These are phyloP conservation scores for Danaus chrysippus DNA, from an alignment of 2,888 invertebrate genomes.

Conservation along the genomic window DNA sequence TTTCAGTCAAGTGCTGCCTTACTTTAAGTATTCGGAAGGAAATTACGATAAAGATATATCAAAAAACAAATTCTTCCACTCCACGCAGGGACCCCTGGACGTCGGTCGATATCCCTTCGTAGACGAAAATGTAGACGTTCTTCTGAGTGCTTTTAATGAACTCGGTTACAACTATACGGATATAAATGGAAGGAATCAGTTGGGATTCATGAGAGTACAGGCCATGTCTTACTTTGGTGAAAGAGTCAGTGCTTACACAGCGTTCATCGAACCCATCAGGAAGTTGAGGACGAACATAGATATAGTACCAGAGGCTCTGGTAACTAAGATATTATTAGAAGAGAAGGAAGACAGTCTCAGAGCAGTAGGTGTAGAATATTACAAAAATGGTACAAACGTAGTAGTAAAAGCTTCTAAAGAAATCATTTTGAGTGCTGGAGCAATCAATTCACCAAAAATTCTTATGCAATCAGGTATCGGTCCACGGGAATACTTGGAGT, in stretches of 20 bases:
- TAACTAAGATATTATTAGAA: slow-evolving; percentile 59
- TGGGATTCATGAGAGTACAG: slow-evolving; percentile 71
- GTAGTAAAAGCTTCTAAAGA: slow-evolving; percentile 55
- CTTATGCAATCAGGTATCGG: slow-evolving; percentile 72
- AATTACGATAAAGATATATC: slow-evolving; percentile 71
- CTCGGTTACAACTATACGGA: slow-evolving; percentile 70
- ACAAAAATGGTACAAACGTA: slow-evolving; percentile 64
- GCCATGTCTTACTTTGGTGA: slow-evolving; percentile 69
- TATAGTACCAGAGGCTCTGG: slow-evolving; percentile 62
- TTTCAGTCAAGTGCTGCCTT: slow-evolving; percentile 60
- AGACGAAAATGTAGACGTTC: slow-evolving; percentile 66
- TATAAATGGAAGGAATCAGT: slow-evolving; percentile 64
- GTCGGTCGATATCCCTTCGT: slow-evolving; percentile 67
- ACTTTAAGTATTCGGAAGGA: slow-evolving; percentile 72
- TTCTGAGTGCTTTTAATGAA: slow-evolving; percentile 66
- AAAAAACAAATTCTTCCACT: slow-evolving; percentile 66
- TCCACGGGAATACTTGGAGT: slow-evolving; percentile 68
- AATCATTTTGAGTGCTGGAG: slow-evolving; percentile 65
- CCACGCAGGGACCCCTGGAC: slow-evolving; percentile 68
- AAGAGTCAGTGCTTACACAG: slow-evolving; percentile 67
- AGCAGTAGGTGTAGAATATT: slow-evolving; percentile 58
- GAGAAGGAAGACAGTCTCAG: slow-evolving; percentile 42
- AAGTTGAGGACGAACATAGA: slow-evolving; percentile 59
- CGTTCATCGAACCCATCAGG: slow-evolving; percentile 67
- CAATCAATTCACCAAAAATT: slow-evolving; percentile 67